phyloP scores from a whole-genome alignment of 2,888 invertebrate species.

The Mechanitis messenoides region DNA sequence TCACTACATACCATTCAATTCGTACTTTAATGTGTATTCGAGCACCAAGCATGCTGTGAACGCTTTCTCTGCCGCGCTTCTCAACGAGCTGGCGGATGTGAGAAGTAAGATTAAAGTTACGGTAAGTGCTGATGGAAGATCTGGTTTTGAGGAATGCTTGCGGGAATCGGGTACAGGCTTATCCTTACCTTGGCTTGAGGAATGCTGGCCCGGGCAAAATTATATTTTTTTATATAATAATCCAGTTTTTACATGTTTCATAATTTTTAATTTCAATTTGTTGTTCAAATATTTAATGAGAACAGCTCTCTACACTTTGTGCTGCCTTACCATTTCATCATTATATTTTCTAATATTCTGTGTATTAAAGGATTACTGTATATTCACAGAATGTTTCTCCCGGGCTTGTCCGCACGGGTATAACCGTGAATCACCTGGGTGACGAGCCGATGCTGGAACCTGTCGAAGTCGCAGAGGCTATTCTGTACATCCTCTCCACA shows the following conservation, averaged over 20 bases:
- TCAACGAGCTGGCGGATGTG: slow-evolving; percentile 65
- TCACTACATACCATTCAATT: slow-evolving; percentile 52
- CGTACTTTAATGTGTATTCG: slow-evolving; percentile 65
- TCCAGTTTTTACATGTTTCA: no score
- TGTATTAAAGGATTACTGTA: neutral
- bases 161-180: no score
- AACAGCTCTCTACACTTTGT: no score
- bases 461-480: slow-evolving; percentile 78
- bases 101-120: slow-evolving; percentile 64
- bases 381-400: slow-evolving; percentile 77
- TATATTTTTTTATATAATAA: no score
- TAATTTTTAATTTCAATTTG: no score
- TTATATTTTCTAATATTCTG: no score
- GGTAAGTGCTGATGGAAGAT: slow-evolving; percentile 37
- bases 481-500: slow-evolving; percentile 77
- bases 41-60: slow-evolving; percentile 75
- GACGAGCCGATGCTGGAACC: slow-evolving; percentile 59
- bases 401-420: slow-evolving; percentile 76
- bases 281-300: no score
- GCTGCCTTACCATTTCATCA: no score
- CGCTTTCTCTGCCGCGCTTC: slow-evolving; percentile 67
- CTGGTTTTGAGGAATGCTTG: neutral
- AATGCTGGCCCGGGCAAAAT: no score
- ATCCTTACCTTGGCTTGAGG: no score
- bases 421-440: slow-evolving; percentile 40